Evolutionary conservation across 1,140 invertebrate species (phyloP).

Genomic region (Polypedilum pembai): DNA sequence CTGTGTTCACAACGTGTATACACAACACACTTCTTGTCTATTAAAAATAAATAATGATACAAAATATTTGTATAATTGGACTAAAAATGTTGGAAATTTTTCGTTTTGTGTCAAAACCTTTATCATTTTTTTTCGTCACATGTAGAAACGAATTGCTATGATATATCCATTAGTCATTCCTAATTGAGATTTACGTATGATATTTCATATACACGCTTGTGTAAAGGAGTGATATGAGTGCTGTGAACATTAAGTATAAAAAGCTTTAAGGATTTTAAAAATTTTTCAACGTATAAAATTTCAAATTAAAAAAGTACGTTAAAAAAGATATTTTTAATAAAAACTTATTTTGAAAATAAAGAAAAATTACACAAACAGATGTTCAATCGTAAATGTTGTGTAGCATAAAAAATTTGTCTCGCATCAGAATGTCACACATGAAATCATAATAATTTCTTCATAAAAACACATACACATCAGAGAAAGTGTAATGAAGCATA

Average conservation of each 20-base stretch:
- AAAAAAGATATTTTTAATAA: too few species aligned
- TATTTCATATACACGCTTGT: background rate
- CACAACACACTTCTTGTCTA: background rate
- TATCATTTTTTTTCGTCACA: background rate
- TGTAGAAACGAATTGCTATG: background rate
- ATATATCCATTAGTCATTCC: constrained; percentile 6
- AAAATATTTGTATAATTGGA: background rate
- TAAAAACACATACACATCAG: too few species aligned
- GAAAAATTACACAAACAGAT: too few species aligned
- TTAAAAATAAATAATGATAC: background rate
- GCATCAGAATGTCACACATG: too few species aligned
- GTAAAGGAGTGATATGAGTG: background rate
- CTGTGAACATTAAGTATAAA: background rate
- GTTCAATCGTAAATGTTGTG: too few species aligned
- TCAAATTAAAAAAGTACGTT: too few species aligned
- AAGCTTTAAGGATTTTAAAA: too few species aligned
- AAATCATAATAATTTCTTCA: too few species aligned
- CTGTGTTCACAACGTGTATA: background rate
- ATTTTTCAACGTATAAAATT: too few species aligned
- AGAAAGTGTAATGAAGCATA: too few species aligned
- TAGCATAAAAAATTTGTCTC: too few species aligned
- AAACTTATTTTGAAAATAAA: too few species aligned
- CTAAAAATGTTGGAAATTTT: background rate
- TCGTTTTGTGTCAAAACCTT: background rate
- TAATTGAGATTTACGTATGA: background rate